Conservation (phyloP, 2,113 vertebrate genomes). For the Ceyx margarethae region DNA sequence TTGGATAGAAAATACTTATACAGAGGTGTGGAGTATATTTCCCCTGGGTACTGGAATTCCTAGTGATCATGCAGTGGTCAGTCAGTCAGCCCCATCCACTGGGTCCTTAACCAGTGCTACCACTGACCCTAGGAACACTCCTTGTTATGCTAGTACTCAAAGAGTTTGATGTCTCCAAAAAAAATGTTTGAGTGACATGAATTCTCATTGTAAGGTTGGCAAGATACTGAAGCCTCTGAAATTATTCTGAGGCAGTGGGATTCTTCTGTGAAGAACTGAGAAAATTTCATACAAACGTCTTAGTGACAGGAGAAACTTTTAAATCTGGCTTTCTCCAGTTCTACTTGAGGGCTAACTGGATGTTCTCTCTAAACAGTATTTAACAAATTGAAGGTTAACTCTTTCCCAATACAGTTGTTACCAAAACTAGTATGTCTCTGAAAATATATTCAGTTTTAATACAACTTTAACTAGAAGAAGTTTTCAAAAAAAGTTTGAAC, state of each 20-base stretch:
- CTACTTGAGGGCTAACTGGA: background rate
- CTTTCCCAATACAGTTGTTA: background rate
- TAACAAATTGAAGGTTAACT: background rate
- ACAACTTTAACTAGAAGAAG: background rate
- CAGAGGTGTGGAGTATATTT: too few relatives aligned
- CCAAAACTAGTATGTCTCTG: background rate
- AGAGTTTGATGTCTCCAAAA: fast-evolving
- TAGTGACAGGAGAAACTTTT: background rate
- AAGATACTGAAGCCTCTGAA: background rate
- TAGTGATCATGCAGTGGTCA: too few relatives aligned
- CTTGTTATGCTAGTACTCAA: too few relatives aligned
- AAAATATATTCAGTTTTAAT: background rate
- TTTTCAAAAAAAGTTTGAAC: background rate
- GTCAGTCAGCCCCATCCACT: too few relatives aligned
- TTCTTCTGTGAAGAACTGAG: background rate
- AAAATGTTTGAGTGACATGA: background rate
- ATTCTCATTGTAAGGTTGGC: background rate
- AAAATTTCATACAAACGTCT: background rate
- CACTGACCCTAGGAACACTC: too few relatives aligned
- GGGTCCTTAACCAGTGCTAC: too few relatives aligned
- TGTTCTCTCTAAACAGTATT: background rate
- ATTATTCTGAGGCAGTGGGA: background rate
- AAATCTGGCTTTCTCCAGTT: background rate
- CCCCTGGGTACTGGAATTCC: too few relatives aligned
- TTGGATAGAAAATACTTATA: too few relatives aligned